These are phyloP conservation scores for Parazoanthus atlanticus DNA, from an alignment of 92 coral and sea anemone genomes.

Conservation along the genomic window DNA sequence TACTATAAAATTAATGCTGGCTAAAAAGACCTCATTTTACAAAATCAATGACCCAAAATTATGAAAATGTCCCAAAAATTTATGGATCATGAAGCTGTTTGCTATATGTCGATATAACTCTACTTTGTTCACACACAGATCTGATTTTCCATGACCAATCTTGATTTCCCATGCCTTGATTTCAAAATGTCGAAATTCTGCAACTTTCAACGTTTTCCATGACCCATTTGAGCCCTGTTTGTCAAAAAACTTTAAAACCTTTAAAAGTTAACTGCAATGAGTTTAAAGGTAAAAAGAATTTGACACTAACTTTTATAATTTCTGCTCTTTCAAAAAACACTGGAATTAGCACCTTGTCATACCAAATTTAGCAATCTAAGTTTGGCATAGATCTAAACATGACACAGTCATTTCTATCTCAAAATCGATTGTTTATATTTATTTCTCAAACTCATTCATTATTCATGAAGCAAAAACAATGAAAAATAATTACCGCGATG, in stretches of 20 bases:
- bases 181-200: too few relatives aligned
- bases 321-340: neutral
- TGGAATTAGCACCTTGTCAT: neutral
- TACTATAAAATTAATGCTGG: too few relatives aligned
- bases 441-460: constrained; percentile 9
- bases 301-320: neutral
- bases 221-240: too few relatives aligned
- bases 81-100: too few relatives aligned
- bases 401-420: neutral
- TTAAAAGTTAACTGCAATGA: neutral
- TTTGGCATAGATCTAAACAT: neutral
- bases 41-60: too few relatives aligned
- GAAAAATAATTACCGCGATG: neutral
- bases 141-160: too few relatives aligned
- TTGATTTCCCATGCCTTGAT: too few relatives aligned
- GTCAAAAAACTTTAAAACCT: too few relatives aligned
- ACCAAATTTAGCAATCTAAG: neutral
- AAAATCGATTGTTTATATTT: neutral
- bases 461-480: constrained; percentile 8
- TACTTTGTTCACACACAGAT: too few relatives aligned
- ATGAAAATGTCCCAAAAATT: too few relatives aligned
- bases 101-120: too few relatives aligned
- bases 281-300: neutral
- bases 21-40: too few relatives aligned
- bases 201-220: neutral